Conservation (phyloP, 1,140 invertebrate genomes). For the Pogonomyrmex californicus region DNA sequence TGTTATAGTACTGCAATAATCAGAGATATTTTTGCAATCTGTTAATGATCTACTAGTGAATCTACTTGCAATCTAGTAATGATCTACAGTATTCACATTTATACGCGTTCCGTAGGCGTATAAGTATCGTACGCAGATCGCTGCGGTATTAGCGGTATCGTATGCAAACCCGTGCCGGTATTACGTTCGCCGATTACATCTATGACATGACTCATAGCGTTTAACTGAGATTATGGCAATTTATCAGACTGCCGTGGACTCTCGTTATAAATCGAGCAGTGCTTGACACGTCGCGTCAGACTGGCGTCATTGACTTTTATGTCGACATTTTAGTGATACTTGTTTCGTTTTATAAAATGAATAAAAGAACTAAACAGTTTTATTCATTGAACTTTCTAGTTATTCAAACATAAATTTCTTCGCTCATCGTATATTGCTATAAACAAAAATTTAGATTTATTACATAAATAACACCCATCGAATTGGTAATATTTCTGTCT, state of each 20-base stretch:
- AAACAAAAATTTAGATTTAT: neutral
- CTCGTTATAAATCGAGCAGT: conserved; percentile 38
- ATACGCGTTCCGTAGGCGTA: neutral
- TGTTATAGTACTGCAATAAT: neutral
- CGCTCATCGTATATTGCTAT: neutral
- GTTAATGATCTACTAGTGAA: neutral
- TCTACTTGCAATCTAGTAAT: conserved; percentile 11
- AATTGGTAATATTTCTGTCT: neutral
- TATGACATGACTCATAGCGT: conserved; percentile 64
- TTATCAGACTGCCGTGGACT: conserved; percentile 61
- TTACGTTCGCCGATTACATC: conserved; percentile 48
- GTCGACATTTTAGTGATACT: neutral
- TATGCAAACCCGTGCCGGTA: neutral
- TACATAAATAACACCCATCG: neutral
- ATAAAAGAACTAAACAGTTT: conserved; percentile 1
- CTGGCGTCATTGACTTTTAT: conserved; percentile 11
- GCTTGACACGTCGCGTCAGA: neutral
- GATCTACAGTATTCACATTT: neutral
- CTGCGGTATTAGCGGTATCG: neutral
- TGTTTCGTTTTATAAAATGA: neutral
- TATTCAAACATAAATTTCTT: neutral
- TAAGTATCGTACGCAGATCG: conserved; percentile 27
- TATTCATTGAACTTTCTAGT: neutral
- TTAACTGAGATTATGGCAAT: conserved; percentile 69
- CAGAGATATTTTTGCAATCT: neutral